Evolutionary conservation across 2,888 invertebrate genomes (phyloP), one percentile per base, ranked within the genome.

Genomic region (Chalcis sispes): DNA sequence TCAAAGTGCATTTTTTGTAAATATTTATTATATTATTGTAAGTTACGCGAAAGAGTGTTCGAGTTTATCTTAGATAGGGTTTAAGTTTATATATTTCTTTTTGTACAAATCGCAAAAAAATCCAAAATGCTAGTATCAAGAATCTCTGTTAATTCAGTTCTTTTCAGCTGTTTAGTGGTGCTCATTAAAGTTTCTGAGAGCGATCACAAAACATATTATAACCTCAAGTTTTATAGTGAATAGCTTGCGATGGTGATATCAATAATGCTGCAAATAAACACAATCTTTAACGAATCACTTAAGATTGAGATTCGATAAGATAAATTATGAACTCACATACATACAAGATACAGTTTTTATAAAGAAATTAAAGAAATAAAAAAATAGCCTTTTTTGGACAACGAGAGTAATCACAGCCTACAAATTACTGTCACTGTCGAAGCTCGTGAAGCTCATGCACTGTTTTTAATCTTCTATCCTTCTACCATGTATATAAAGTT

Each of bases 1-100:
- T 75, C 29, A 62, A 72, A 67, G 29, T 77, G 77, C 77, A 72
- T 72, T 73, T 78, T 73, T 58, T 78, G 78, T 78, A 78, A 73
- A 78, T 78, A 78, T 73, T 70, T 75, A 72, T 72, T 65, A 70
- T 67, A 72, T 71, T 65, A 69, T n/a, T 62, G 56, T 76, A 76
- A 67, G 73, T 70, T 72, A 23, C 52, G 67, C 70, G 66, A 50
- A 52, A 75, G 48, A 46, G 42, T 52, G 42, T 71, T 56, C 42
- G 42, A 18, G 67, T 62, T 76, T 69, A 62, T 73, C 54, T 66
- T 62, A 71, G 42, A 73, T 73, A 71, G 58, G 5, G 1, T 46
- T 72, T 77, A 72, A 70, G 73, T 72, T 67, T 75, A 69, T 78
- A 78, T 65, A 67, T 75, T 75, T 70, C 32, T 70, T 75, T 78